A percentile compares a stretch with the other conserved stretches of the same genome.
Evolutionary conservation across 2,113 vertebrate species (phyloP).

Genomic region (Lathamus discolor): DNA sequence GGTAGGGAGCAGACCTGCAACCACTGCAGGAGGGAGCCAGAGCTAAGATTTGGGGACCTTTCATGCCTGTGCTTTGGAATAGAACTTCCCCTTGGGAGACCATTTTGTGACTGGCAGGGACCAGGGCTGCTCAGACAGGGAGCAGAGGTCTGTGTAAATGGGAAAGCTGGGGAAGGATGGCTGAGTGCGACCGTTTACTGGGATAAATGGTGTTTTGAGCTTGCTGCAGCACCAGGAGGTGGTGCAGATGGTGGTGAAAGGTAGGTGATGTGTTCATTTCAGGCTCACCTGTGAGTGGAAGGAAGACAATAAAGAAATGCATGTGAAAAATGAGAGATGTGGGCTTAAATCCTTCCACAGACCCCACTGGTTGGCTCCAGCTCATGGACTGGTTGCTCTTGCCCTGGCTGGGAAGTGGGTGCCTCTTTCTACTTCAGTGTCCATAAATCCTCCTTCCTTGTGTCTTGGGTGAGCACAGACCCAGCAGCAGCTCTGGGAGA

Average conservation of each 20-base stretch:
- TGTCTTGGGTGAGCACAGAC: not conserved
- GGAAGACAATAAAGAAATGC: not conserved
- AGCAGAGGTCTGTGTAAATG: rapidly evolving
- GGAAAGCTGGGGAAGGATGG: not conserved
- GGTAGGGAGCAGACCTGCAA: not conserved
- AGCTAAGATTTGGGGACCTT: not conserved
- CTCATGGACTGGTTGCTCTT: not conserved
- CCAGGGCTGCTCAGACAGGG: too few species aligned
- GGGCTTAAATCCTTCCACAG: not conserved
- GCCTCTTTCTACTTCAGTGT: not conserved
- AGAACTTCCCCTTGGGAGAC: not conserved
- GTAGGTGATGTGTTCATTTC: not conserved
- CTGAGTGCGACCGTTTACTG: not conserved
- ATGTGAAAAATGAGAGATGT: not conserved
- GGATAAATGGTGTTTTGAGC: not conserved
- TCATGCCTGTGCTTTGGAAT: not conserved
- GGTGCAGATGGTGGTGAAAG: not conserved
- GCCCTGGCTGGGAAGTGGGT: not conserved
- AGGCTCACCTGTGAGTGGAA: not conserved
- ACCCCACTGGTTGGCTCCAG: not conserved
- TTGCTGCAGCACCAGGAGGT: not conserved
- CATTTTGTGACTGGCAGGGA: not conserved
- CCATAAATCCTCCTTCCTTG: not conserved
- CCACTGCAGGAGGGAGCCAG: not conserved
- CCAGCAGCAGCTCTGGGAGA: not conserved